Conservation (phyloP, 1,140 invertebrate genomes). For the Drosophila sucinea region DNA sequence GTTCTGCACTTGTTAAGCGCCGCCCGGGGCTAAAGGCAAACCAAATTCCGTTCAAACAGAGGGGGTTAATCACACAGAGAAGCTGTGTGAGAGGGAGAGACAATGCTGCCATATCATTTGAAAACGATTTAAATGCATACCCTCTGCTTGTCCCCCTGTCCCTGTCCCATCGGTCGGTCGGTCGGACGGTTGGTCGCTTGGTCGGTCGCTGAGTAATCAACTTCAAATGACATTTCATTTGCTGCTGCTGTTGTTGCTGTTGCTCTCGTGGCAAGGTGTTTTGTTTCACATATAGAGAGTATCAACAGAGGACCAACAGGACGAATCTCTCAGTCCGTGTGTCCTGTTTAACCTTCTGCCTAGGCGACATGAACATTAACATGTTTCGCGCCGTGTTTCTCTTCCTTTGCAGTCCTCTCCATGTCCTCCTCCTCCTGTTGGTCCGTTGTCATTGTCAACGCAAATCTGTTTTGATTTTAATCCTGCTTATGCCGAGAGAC, state of each 20-base stretch:
- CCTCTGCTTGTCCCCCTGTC: neutral
- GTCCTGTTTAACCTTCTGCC: slow-evolving; percentile 43
- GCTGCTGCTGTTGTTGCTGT: slow-evolving; percentile 8
- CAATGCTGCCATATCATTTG: slow-evolving; percentile 42
- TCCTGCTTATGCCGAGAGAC: slow-evolving; percentile 63
- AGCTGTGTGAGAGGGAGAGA: neutral
- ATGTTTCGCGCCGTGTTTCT: slow-evolving; percentile 29
- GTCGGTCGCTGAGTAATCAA: slow-evolving; percentile 34
- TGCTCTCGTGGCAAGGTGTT: slow-evolving; percentile 49
- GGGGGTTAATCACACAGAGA: slow-evolving; percentile 13
- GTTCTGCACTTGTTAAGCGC: slow-evolving; percentile 47
- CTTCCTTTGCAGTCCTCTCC: slow-evolving; percentile 4
- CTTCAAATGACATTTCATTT: slow-evolving; percentile 48
- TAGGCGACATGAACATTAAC: slow-evolving; percentile 45
- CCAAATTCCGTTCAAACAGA: slow-evolving; percentile 9
- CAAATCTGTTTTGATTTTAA: slow-evolving; percentile 76
- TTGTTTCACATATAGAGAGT: slow-evolving; percentile 53
- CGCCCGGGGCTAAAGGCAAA: slow-evolving; percentile 32
- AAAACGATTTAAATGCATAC: slow-evolving; percentile 50
- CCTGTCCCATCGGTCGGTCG: neutral
- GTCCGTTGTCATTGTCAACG: slow-evolving; percentile 57
- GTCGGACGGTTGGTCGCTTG: no score
- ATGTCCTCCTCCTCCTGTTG: slow-evolving; percentile 10
- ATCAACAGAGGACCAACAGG: slow-evolving; percentile 32
- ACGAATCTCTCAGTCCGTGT: slow-evolving; percentile 25